phyloP scores from a whole-genome alignment of 2,113 vertebrate genomes.

The Melierax canorus region DNA sequence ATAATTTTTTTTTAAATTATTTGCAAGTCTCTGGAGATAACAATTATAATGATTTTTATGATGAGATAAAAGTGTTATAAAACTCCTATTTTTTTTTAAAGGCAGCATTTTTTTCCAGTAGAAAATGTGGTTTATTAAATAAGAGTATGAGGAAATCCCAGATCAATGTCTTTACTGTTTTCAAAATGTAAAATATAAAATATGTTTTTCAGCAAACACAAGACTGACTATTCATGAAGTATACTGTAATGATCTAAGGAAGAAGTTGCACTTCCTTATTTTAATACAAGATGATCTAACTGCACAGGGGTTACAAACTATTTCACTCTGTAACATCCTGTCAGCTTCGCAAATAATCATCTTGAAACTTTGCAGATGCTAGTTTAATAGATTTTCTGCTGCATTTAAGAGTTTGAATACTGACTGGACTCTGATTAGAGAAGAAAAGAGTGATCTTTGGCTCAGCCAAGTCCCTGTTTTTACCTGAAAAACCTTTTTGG shows the following conservation, averaged over 20 bases:
- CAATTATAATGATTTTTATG: not conserved
- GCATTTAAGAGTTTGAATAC: not conserved
- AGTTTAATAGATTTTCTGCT: not conserved
- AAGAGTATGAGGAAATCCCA: not conserved
- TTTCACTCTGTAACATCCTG: slow-evolving; percentile 35
- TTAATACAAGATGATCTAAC: not conserved
- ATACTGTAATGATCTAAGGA: not conserved
- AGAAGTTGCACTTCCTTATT: slow-evolving; percentile 33
- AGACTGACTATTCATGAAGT: not conserved
- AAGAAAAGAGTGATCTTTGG: not conserved
- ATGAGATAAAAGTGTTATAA: not conserved
- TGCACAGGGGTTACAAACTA: not conserved
- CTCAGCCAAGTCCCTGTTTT: not conserved
- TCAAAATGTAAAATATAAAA: not conserved
- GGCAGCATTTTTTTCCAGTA: not conserved
- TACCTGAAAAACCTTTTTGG: not conserved
- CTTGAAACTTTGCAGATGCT: not conserved
- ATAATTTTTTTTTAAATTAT: not conserved
- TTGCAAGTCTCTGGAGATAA: not conserved
- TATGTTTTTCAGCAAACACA: not conserved
- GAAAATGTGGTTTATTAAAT: not conserved
- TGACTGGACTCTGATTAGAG: not conserved
- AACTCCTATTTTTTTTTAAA: not conserved
- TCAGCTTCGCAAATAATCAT: not conserved
- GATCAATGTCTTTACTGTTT: not conserved